Base-by-base conservation (phyloP, 2,888 invertebrate genomes). In the Oxystoma pomonae region DNA sequence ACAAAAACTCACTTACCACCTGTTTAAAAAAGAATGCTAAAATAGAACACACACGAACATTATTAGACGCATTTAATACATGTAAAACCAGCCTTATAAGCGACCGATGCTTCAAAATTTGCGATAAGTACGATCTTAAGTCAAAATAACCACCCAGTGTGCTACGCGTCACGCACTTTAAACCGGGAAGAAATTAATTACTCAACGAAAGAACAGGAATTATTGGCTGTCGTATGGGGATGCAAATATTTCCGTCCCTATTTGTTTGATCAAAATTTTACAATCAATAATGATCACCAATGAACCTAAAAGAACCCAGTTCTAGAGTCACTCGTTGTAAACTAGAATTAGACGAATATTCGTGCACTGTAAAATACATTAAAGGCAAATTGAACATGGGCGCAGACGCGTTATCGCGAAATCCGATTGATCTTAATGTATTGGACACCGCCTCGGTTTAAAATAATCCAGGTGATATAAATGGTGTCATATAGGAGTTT, bases 231-330 rank as follows among this genome's bases (percentile, higher is more conserved):
- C 5, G 51, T 61, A 1, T 57, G 12, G 59, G 55, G 65, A 1
- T 55, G 56, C 2, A 70, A 70, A 50, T 60, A 67, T 52, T 69
- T 68, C 18, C 55, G 68, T 19, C 68, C 70, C 2, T 68, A 69
- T 22, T 7, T 71, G 9, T 66, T 35, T 52, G 59, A 61, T 20
- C 16, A 50, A 18, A 61, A 62, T 22, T 62, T 65, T 12, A 58
- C n/a, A n/a, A n/a, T n/a, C n/a, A n/a, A n/a, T n/a, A n/a, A n/a
- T n/a, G n/a, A n/a, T n/a, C n/a, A n/a, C n/a, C n/a, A n/a, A n/a
- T n/a, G n/a, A n/a, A n/a, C n/a, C n/a, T n/a, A n/a, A n/a, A n/a
- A n/a, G n/a, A n/a, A n/a, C n/a, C n/a, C n/a, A n/a, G n/a, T n/a
- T n/a, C n/a, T n/a, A n/a, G n/a, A n/a, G n/a, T n/a, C n/a, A n/a